A percentile compares a stretch with the other conserved stretches of the same genome.
phyloP scores from a whole-genome alignment of 1,140 invertebrate species.

The Phthorimaea operculella region DNA sequence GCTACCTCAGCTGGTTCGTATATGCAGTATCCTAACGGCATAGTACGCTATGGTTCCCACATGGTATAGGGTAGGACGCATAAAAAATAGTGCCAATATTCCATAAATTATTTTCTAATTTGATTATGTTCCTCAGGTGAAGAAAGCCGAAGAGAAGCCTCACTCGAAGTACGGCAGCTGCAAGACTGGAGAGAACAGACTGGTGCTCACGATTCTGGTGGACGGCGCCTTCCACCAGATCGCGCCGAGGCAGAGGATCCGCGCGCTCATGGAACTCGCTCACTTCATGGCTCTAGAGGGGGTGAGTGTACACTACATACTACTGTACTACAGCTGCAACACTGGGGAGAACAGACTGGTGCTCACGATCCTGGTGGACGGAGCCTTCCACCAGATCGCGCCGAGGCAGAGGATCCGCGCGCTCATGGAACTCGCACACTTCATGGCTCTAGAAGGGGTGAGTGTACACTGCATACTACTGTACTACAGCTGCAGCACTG shows the following conservation, averaged over 20 bases:
- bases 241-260: slow-evolving; percentile 48
- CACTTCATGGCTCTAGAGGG: slow-evolving; percentile 62
- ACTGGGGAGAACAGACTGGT: slow-evolving; percentile 48
- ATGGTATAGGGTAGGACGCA: too few species aligned
- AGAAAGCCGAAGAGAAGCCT: slow-evolving; percentile 56
- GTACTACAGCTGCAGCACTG: slow-evolving; percentile 46
- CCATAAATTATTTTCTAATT: too few species aligned
- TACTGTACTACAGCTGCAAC: slow-evolving; percentile 49
- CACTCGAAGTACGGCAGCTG: slow-evolving; percentile 56
- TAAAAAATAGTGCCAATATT: too few species aligned
- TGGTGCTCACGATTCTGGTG: slow-evolving; percentile 51
- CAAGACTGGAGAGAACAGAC: slow-evolving; percentile 43
- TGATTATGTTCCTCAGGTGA: slow-evolving; percentile 40
- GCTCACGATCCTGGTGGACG: slow-evolving; percentile 52
- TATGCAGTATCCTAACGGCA: too few species aligned
- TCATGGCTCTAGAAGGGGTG: slow-evolving; percentile 63
- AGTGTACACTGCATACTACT: slow-evolving; percentile 21
- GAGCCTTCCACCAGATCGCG: slow-evolving; percentile 47
- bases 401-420: slow-evolving; percentile 55
- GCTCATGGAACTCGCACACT: slow-evolving; percentile 60
- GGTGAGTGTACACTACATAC: slow-evolving; percentile 36
- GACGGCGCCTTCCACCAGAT: slow-evolving; percentile 53
- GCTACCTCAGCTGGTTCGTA: too few species aligned
- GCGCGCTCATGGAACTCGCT: slow-evolving; percentile 60
- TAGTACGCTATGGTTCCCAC: too few species aligned